Percentiles rank a stretch among this genome's conserved stretches.
Evolutionary conservation across 2,888 invertebrate species (phyloP).

Genomic region (Amaurobius ferox): DNA sequence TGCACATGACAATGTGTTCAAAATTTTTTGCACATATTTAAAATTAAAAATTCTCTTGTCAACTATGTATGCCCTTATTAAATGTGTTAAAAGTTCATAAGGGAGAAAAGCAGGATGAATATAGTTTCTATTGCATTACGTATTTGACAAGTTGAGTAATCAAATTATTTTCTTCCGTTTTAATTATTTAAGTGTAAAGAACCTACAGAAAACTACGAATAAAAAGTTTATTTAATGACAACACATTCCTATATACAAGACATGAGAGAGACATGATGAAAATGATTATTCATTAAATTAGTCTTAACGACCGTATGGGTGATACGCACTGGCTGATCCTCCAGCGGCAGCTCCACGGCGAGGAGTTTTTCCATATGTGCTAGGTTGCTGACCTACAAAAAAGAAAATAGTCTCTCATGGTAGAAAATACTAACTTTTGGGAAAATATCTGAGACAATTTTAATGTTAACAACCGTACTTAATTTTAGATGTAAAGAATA

Average conservation of each 20-base stretch:
- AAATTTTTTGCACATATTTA: no score
- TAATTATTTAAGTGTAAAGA: no score
- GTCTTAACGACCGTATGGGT: constrained; percentile 65
- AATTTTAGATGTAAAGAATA: no score
- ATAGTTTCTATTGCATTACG: no score
- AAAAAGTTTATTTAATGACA: constrained; percentile 66
- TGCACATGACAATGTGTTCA: no score
- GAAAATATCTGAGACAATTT: neutral
- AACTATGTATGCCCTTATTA: no score
- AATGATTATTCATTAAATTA: constrained; percentile 19
- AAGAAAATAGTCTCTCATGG: neutral
- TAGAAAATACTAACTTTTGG: neutral
- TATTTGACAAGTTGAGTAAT: no score
- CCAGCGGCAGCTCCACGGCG: constrained; percentile 55
- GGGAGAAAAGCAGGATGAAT: no score
- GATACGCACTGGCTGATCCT: constrained; percentile 56
- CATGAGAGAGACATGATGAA: constrained; percentile 45
- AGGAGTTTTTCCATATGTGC: constrained; percentile 65
- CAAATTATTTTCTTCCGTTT: no score
- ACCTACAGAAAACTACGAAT: constrained; percentile 63
- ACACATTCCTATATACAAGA: constrained; percentile 58
- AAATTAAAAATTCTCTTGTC: no score
- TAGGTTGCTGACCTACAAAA: constrained; percentile 64
- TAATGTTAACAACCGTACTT: no score
- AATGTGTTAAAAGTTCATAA: no score